Percentiles rank a stretch among this genome's conserved stretches.
phyloP scores from a whole-genome alignment of 2,888 invertebrate species.

The Teleiodes luculella region DNA sequence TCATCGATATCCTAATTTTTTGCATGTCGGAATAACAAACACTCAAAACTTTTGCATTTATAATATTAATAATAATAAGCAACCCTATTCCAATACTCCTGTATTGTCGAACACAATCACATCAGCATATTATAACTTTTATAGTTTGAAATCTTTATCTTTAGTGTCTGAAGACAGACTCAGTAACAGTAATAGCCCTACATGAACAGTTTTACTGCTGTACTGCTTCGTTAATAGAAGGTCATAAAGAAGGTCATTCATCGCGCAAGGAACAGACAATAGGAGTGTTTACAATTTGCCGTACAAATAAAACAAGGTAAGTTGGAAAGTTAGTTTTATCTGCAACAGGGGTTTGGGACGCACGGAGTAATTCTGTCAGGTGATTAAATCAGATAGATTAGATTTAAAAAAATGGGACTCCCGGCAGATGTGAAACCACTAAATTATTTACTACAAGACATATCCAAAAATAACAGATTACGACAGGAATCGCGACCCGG shows the following conservation, averaged over 20 bases:
- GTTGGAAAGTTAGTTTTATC: conserved; percentile 30
- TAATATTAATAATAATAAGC: too few relatives aligned
- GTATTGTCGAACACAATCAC: too few relatives aligned
- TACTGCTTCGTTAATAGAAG: conserved; percentile 5
- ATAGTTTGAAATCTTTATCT: conserved; percentile 1
- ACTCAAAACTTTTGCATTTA: too few relatives aligned
- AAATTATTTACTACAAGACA: too few relatives aligned
- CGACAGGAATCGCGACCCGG: too few relatives aligned
- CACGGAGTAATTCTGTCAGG: background rate
- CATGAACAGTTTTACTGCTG: conserved; percentile 15
- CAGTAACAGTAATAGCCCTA: background rate
- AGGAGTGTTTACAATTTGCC: conserved; percentile 29
- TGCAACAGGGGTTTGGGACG: conserved; percentile 24
- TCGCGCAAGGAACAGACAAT: background rate
- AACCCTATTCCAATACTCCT: background rate
- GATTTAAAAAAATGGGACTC: too few relatives aligned
- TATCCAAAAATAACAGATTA: too few relatives aligned
- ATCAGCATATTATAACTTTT: background rate
- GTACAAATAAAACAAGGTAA: conserved; percentile 18
- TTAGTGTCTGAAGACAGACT: background rate
- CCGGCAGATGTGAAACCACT: too few relatives aligned
- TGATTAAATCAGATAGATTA: conserved; percentile 14
- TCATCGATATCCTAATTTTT: too few relatives aligned
- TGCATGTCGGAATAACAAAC: too few relatives aligned
- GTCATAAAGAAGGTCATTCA: conserved; percentile 1